These are phyloP conservation scores for Lepeophtheirus salmonis DNA, from an alignment of 1,140 invertebrate species.

Conservation along the genomic window DNA sequence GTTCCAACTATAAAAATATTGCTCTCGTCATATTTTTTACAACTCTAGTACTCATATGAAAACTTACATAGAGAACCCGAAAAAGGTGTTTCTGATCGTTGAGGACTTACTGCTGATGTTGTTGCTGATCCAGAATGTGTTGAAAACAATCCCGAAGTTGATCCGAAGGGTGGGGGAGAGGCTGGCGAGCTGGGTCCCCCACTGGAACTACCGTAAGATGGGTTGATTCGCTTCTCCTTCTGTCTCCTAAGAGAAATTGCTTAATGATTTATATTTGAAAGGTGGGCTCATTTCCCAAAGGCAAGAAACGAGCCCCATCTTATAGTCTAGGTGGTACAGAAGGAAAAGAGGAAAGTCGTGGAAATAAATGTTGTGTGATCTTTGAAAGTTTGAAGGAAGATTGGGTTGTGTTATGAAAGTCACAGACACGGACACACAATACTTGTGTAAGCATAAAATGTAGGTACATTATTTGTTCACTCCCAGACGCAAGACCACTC, in stretches of 20 bases:
- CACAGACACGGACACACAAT: neutral
- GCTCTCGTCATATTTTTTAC: no score
- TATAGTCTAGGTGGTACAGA: neutral
- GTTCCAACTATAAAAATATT: no score
- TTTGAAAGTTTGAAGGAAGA: no score
- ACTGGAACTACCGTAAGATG: constrained; percentile 34
- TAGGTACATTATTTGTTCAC: neutral
- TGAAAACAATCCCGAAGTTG: neutral
- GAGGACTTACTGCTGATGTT: constrained; percentile 2
- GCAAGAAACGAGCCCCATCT: neutral
- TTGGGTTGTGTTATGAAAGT: no score
- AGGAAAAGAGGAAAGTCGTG: neutral
- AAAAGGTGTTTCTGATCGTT: neutral
- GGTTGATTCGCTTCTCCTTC: constrained; percentile 97
- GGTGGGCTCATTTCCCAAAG: neutral
- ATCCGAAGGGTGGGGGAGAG: constrained; percentile 6
- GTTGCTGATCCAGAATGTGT: neutral
- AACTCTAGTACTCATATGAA: no score
- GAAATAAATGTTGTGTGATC: no score
- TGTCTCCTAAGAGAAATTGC: constrained; percentile 44
- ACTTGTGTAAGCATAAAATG: neutral
- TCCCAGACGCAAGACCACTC: neutral
- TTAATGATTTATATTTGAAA: constrained; percentile 1
- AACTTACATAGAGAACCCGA: constrained; percentile 9
- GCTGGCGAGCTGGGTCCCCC: constrained; percentile 15